Percentiles rank a stretch among this genome's conserved stretches.
Conservation (phyloP, 2,888 invertebrate genomes). For the Epinotia nisella region DNA sequence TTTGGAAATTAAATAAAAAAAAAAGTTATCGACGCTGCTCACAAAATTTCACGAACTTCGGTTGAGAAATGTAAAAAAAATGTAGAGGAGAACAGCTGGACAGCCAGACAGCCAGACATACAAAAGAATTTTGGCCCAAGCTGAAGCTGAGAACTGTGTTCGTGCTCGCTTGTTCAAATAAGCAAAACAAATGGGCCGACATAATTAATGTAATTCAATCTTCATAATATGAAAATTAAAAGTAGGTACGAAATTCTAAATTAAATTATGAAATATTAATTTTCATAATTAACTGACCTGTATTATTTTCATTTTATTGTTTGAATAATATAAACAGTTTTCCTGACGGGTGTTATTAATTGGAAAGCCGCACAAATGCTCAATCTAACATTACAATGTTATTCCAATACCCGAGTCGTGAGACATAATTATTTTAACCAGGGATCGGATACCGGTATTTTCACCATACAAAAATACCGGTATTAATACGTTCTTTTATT, state of each 20-base stretch:
- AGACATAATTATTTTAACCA: not conserved
- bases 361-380: not conserved
- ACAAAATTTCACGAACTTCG: too few relatives aligned
- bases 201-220: not conserved
- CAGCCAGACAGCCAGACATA: too few relatives aligned
- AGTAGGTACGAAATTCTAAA: not conserved
- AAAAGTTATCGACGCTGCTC: too few relatives aligned
- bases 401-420: not conserved
- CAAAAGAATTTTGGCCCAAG: too few relatives aligned
- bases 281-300: not conserved
- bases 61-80: too few relatives aligned
- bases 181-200: not conserved
- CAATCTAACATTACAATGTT: not conserved
- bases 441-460: too few relatives aligned
- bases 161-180: too few relatives aligned
- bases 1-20: too few relatives aligned
- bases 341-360: not conserved
- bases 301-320: slow-evolving; percentile 17
- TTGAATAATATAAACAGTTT: slow-evolving; percentile 14
- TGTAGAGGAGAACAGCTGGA: too few relatives aligned
- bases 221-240: not conserved
- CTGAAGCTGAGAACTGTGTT: too few relatives aligned
- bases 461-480: too few relatives aligned
- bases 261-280: not conserved
- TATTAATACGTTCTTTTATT: too few relatives aligned